Percentiles rank a stretch among this genome's conserved stretches.
Evolutionary conservation across 2,797 vertebrate species (phyloP).

Genomic region (Parambassis ranga): DNA sequence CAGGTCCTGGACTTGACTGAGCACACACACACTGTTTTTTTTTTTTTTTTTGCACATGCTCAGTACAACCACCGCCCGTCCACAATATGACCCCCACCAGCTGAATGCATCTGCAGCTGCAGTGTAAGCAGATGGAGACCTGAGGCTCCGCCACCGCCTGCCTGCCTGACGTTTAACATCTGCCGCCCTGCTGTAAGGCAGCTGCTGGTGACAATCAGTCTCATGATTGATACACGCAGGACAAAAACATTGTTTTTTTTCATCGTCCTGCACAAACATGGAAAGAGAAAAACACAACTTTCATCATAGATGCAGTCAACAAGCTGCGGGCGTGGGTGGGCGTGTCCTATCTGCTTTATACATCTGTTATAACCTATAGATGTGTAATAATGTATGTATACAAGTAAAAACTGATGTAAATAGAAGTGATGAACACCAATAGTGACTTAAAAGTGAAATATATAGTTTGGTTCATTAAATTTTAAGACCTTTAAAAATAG

Average conservation of each 20-base stretch:
- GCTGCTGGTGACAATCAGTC: neutral
- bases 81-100: neutral
- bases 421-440: too few species aligned
- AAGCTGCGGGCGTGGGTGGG: too few species aligned
- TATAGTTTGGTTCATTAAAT: too few species aligned
- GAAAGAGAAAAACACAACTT: neutral
- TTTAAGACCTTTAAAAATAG: too few species aligned
- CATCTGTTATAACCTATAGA: too few species aligned
- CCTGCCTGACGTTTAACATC: slow-evolving; percentile 13
- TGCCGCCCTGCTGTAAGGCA: neutral
- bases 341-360: too few species aligned
- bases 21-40: neutral
- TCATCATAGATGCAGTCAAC: too few species aligned
- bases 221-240: neutral
- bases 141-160: neutral
- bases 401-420: too few species aligned
- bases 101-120: neutral
- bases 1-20: too few species aligned
- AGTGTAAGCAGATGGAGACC: neutral
- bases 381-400: too few species aligned
- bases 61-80: neutral
- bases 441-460: too few species aligned
- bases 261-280: neutral
- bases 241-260: neutral
- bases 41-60: neutral